These are phyloP conservation scores for Hymenochirus boettgeri DNA, from an alignment of 2,113 vertebrate species.

Conservation along the genomic window DNA sequence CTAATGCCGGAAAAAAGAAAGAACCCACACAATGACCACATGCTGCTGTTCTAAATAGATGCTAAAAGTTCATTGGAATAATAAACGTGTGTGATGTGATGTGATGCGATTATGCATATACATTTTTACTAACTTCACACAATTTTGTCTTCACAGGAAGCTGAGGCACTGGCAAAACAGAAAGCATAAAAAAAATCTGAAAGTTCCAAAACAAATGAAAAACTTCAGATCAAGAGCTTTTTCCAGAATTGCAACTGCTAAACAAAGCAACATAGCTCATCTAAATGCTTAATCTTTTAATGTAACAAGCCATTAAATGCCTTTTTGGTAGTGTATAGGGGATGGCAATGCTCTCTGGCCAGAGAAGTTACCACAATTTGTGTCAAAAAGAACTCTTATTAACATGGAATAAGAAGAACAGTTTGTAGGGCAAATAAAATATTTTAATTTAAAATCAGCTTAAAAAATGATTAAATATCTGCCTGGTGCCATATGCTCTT, in stretches of 20 bases:
- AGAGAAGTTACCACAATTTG: neutral
- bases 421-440: too few relatives aligned
- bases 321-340: neutral
- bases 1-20: too few relatives aligned
- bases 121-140: too few relatives aligned
- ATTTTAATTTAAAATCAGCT: too few relatives aligned
- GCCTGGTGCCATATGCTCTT: too few relatives aligned
- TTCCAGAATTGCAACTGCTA: conserved; percentile 50
- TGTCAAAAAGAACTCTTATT: neutral
- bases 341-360: neutral
- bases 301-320: neutral
- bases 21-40: too few relatives aligned
- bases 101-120: too few relatives aligned
- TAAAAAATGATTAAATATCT: too few relatives aligned
- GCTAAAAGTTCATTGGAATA: too few relatives aligned
- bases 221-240: conserved; percentile 53
- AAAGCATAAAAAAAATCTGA: conserved; percentile 58
- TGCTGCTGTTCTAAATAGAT: too few relatives aligned
- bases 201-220: conserved; percentile 50
- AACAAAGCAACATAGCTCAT: conserved; percentile 30
- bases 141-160: conserved; percentile 72
- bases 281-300: conserved; percentile 47
- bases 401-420: too few relatives aligned
- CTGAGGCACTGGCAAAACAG: conserved; percentile 67
- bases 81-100: too few relatives aligned